Percentiles rank a stretch among this genome's conserved stretches.
Conservation (phyloP, 2,888 invertebrate genomes). For the Coronaproctus castanopsis region DNA sequence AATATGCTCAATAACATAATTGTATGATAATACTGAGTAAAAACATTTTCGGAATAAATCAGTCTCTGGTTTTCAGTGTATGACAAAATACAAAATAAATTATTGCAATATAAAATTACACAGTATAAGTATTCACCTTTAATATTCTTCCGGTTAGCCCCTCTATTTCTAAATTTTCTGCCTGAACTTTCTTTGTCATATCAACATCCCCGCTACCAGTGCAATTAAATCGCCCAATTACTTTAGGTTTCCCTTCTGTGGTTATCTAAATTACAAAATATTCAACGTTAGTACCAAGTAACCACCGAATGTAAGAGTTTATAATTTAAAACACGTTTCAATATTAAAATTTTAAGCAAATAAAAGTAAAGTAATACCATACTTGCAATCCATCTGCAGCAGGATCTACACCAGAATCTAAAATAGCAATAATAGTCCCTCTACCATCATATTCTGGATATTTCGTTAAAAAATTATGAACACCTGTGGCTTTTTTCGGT, state of each 20-base stretch:
- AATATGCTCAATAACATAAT: no score
- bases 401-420: slow-evolving; percentile 96
- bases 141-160: slow-evolving; percentile 74
- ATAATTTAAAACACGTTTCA: not conserved
- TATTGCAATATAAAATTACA: no score
- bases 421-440: slow-evolving; percentile 76
- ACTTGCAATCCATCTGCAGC: slow-evolving; percentile 86
- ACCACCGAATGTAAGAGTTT: not conserved
- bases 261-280: slow-evolving; percentile 42
- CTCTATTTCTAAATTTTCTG: slow-evolving; percentile 50
- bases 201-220: slow-evolving; percentile 94
- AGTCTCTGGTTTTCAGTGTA: no score
- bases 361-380: slow-evolving; percentile 24
- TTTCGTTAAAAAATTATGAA: slow-evolving; percentile 64
- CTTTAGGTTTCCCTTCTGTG: slow-evolving; percentile 71
- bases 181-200: slow-evolving; percentile 52
- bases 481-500: slow-evolving; percentile 89
- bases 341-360: slow-evolving; percentile 1
- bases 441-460: slow-evolving; percentile 81
- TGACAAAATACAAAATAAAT: no score
- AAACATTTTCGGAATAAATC: not conserved
- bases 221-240: slow-evolving; percentile 86
- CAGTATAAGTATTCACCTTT: slow-evolving; percentile 37
- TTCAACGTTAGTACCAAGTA: not conserved
- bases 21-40: not conserved